A percentile compares a stretch with the other conserved stretches of the same genome.
These are phyloP conservation scores for Delphinapterus leucas DNA, from an alignment of 2,113 vertebrate genomes.

Conservation along the genomic window DNA sequence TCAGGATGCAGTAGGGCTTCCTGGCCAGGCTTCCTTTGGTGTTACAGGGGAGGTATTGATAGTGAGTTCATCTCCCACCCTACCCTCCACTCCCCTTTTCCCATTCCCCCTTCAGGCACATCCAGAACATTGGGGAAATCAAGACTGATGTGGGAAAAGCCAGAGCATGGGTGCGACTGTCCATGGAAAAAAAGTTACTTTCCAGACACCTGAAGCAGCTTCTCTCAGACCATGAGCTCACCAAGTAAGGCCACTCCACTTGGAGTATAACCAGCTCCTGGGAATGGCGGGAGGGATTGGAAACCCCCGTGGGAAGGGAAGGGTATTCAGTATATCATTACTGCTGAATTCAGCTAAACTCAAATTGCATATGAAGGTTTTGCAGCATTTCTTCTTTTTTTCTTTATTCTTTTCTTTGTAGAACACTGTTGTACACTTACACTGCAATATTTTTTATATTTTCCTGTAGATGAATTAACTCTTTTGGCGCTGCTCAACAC, in stretches of 20 bases:
- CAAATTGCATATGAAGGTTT: background rate
- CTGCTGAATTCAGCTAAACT: background rate
- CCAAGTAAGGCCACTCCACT: slow-evolving; percentile 88
- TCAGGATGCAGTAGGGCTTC: background rate
- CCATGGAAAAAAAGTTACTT: slow-evolving; percentile 99
- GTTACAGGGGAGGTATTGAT: background rate
- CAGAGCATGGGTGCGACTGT: slow-evolving; percentile 97
- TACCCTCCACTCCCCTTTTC: background rate
- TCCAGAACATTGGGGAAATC: slow-evolving; percentile 98
- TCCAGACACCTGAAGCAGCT: slow-evolving; percentile 97
- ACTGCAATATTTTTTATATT: background rate
- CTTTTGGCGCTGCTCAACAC: background rate
- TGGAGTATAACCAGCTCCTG: background rate
- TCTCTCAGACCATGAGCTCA: slow-evolving; percentile 96
- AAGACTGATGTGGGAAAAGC: slow-evolving; percentile 98
- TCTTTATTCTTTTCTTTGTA: slow-evolving; percentile 3
- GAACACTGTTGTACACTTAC: background rate
- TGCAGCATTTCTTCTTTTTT: background rate
- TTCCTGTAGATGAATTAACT: background rate
- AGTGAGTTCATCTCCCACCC: background rate
- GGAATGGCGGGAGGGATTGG: background rate
- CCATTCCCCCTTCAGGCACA: slow-evolving; percentile 86
- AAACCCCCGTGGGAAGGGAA: background rate
- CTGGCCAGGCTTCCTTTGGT: background rate
- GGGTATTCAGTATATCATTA: background rate